Evolutionary conservation across 2,113 vertebrate genomes (phyloP).

Genomic region (Nyctibius bracteatus): DNA sequence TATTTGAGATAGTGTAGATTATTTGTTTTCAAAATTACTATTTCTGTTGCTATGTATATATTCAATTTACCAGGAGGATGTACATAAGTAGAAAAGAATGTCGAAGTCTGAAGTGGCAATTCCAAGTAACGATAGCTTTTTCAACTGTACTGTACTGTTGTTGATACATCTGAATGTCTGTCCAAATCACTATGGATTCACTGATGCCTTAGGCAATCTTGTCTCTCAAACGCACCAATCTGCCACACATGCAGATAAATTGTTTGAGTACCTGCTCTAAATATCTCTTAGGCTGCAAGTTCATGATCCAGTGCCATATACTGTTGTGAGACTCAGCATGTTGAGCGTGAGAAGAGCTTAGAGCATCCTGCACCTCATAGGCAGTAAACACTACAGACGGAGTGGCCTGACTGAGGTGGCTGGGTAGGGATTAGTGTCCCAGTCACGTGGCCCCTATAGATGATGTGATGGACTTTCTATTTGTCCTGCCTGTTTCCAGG

Average conservation of each 20-base stretch:
- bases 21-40: slow-evolving; percentile 52
- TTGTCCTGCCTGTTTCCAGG: not conserved
- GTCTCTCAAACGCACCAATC: not conserved
- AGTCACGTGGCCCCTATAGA: too few relatives aligned
- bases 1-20: slow-evolving; percentile 59
- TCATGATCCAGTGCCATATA: not conserved
- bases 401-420: not conserved
- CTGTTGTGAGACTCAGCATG: not conserved
- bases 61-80: not conserved
- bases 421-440: too few relatives aligned
- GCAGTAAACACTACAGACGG: not conserved
- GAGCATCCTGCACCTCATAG: fast-evolving
- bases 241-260: not conserved
- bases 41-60: slow-evolving; percentile 53
- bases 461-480: not conserved
- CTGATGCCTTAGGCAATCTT: not conserved
- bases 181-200: not conserved
- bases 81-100: not conserved
- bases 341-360: not conserved
- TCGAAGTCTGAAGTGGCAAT: not conserved
- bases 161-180: not conserved
- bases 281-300: not conserved
- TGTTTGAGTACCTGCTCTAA: not conserved
- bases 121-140: not conserved
- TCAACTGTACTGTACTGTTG: not conserved